A percentile compares a stretch with the other conserved stretches of the same genome.
These are phyloP conservation scores for Acipenser transmontanus DNA, from an alignment of 2,797 vertebrate species.

Conservation along the genomic window DNA sequence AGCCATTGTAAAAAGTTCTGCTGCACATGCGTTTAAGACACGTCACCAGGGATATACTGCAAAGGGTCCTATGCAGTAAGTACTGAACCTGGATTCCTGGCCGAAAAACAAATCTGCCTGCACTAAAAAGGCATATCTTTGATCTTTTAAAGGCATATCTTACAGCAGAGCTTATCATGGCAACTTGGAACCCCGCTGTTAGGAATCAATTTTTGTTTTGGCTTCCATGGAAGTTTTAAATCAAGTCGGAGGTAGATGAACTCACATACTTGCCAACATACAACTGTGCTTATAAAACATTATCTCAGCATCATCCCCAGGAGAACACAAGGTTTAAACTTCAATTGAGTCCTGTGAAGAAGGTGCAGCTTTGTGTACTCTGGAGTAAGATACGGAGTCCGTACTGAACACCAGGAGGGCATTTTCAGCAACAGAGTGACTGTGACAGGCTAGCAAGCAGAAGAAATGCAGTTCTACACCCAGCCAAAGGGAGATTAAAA, in stretches of 20 bases:
- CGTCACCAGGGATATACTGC: too few relatives aligned
- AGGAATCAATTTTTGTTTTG: background rate
- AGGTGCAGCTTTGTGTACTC: conserved; percentile 18
- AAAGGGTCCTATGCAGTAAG: too few relatives aligned
- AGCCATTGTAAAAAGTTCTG: too few relatives aligned
- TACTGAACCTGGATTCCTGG: too few relatives aligned
- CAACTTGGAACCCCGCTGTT: background rate
- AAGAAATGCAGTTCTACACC: background rate
- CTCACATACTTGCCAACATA: background rate
- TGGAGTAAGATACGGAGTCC: conserved; percentile 19
- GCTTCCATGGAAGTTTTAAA: conserved; percentile 1
- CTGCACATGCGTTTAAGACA: too few relatives aligned
- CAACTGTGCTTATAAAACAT: background rate
- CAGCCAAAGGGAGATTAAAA: conserved; percentile 30
- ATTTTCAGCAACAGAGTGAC: too few relatives aligned
- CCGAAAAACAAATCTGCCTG: too few relatives aligned
- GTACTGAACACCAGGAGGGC: background rate
- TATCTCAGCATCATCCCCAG: background rate
- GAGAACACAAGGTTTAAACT: background rate
- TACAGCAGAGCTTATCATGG: too few relatives aligned
- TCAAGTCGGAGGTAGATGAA: background rate
- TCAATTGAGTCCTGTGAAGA: conserved; percentile 8
- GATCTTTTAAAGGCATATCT: too few relatives aligned
- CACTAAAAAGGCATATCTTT: too few relatives aligned
- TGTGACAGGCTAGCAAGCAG: too few relatives aligned